phyloP scores from a whole-genome alignment of 23 tunicate genomes.

The Styela plicata region DNA sequence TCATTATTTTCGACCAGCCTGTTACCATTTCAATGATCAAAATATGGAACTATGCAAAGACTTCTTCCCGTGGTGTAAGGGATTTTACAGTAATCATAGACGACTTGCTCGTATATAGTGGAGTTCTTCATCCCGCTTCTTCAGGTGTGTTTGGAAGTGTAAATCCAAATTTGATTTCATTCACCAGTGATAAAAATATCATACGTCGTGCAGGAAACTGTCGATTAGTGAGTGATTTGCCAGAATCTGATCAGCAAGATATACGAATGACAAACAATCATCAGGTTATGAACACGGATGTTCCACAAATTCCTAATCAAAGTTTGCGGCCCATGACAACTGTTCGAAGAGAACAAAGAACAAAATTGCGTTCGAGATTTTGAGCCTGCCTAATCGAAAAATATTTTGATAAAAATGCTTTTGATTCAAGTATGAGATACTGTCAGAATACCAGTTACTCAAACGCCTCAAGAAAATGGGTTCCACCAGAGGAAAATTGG shows the following conservation, averaged over 20 bases:
- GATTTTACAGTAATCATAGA: slow-evolving; percentile 61
- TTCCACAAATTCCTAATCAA: slow-evolving; percentile 13
- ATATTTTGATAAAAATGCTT: too few species aligned
- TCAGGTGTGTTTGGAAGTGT: slow-evolving; percentile 9
- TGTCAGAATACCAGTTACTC: too few species aligned
- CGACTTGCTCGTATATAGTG: slow-evolving; percentile 65
- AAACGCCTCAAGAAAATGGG: too few species aligned
- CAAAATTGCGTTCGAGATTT: slow-evolving; percentile 16
- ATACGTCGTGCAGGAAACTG: slow-evolving; percentile 16
- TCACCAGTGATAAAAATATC: slow-evolving; percentile 9
- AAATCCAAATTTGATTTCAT: slow-evolving; percentile 8
- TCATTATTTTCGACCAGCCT: slow-evolving; percentile 68
- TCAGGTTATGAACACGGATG: not conserved
- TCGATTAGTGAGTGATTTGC: slow-evolving; percentile 7
- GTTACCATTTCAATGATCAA: slow-evolving; percentile 65
- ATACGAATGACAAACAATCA: slow-evolving; percentile 27
- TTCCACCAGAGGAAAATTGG: too few species aligned
- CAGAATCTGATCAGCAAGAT: slow-evolving; percentile 15
- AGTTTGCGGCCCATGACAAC: slow-evolving; percentile 25
- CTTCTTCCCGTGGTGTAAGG: slow-evolving; percentile 55
- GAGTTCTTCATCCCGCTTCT: slow-evolving; percentile 34
- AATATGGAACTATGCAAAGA: slow-evolving; percentile 75
- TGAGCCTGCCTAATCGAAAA: too few species aligned
- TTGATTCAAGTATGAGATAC: too few species aligned
- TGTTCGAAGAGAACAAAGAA: slow-evolving; percentile 14